Evolutionary conservation across 2,113 vertebrate genomes (phyloP).

Genomic region (Megaceryle torquata): DNA sequence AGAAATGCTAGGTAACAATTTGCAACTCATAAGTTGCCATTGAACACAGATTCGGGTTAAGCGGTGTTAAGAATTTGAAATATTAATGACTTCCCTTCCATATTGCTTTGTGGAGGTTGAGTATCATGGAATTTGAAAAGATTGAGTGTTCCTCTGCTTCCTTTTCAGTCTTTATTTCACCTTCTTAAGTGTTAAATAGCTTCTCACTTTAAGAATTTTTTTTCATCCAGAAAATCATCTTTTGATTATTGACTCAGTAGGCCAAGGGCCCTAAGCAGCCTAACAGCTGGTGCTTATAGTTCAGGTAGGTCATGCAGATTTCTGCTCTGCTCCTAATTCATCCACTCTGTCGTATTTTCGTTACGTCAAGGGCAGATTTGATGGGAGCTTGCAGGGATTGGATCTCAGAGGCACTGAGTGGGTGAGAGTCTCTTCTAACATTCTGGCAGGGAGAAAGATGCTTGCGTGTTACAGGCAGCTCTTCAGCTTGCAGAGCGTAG

Average conservation of each 20-base stretch:
- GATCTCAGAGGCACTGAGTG: not conserved
- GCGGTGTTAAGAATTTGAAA: constrained; percentile 38
- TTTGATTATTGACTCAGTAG: not conserved
- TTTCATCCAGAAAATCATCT: not conserved
- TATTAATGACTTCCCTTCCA: not conserved
- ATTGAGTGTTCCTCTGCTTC: not conserved
- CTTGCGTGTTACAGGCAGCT: not conserved
- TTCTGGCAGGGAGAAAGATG: constrained; percentile 11
- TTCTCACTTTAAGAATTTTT: not conserved
- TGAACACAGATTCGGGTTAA: constrained; percentile 29
- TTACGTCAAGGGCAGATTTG: constrained; percentile 25
- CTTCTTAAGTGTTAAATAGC: not conserved
- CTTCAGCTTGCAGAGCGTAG: not conserved
- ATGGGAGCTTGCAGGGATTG: not conserved
- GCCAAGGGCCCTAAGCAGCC: not conserved
- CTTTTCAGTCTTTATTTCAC: not conserved
- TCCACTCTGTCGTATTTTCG: not conserved
- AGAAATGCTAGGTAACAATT: constrained; percentile 50
- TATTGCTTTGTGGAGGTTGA: not conserved
- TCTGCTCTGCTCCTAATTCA: not conserved
- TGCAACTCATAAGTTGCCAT: not conserved
- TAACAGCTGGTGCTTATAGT: not conserved
- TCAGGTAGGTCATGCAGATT: not conserved
- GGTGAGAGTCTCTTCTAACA: constrained; percentile 25
- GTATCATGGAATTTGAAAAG: constrained; percentile 1